A percentile compares a stretch with the other conserved stretches of the same genome.
These are phyloP conservation scores for Porites lutea DNA, from an alignment of 64 coral and sea anemone genomes.

Conservation along the genomic window DNA sequence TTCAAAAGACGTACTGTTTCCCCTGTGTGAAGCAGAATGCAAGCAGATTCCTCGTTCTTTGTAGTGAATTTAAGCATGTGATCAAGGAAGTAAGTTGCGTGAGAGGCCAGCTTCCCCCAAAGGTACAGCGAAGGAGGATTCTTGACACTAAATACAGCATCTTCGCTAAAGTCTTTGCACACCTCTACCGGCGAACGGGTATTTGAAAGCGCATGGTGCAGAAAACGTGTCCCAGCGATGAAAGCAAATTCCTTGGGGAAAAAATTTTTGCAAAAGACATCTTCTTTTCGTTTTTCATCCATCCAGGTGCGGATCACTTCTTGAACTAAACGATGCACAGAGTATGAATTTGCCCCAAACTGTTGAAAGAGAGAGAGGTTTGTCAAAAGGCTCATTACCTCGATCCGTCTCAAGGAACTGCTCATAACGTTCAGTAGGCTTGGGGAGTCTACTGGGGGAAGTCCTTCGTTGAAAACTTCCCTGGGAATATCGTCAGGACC, in stretches of 20 bases:
- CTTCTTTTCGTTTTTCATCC: not conserved
- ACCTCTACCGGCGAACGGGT: conserved; percentile 43
- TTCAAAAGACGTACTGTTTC: conserved; percentile 63
- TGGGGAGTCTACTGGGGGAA: not conserved
- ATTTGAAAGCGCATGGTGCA: conserved; percentile 52
- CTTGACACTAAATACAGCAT: conserved; percentile 53
- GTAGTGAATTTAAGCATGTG: not conserved
- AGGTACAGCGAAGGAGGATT: conserved; percentile 71
- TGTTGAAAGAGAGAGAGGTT: conserved; percentile 88
- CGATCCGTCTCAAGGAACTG: conserved; percentile 5
- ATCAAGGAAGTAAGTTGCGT: conserved; percentile 53
- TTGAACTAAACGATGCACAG: conserved; percentile 85
- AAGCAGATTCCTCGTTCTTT: not conserved
- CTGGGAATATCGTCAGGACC: conserved; percentile 82
- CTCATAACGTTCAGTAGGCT: no score
- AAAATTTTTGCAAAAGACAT: no score
- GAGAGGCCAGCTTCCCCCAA: conserved; percentile 66
- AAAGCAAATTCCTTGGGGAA: not conserved
- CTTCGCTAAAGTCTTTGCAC: conserved; percentile 56
- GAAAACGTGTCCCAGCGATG: conserved; percentile 32
- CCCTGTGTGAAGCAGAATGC: conserved; percentile 54
- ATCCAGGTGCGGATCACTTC: conserved; percentile 64
- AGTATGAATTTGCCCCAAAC: conserved; percentile 41
- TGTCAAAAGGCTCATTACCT: conserved; percentile 58
- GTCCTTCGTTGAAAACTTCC: conserved; percentile 77